Conservation (phyloP, 2,888 invertebrate species). For the Callyntrura sp. region DNA sequence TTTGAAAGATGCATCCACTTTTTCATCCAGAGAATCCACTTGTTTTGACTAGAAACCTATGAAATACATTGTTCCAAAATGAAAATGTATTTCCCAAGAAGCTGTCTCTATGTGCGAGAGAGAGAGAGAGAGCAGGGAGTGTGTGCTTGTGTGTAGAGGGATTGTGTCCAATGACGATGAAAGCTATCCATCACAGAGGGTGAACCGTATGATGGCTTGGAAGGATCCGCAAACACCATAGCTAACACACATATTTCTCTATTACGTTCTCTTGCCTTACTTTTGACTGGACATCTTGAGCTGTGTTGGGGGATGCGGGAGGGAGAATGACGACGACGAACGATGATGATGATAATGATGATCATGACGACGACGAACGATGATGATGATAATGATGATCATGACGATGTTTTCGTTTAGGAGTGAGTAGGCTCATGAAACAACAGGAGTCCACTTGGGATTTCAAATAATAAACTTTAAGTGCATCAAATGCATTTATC, state of each 20-base stretch:
- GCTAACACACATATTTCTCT: too few relatives aligned
- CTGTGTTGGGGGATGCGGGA: too few relatives aligned
- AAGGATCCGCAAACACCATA: neutral
- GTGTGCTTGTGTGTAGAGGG: neutral
- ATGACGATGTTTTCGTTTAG: neutral
- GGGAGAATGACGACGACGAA: too few relatives aligned
- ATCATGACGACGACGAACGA: too few relatives aligned
- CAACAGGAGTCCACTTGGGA: constrained; percentile 74
- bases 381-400: constrained; percentile 30
- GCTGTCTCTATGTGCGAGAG: too few relatives aligned
- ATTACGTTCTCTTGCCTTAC: neutral
- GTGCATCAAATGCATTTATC: constrained; percentile 75
- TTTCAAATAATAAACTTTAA: constrained; percentile 73
- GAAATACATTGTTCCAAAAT: constrained; percentile 26
- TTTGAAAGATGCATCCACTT: constrained; percentile 67
- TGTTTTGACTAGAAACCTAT: constrained; percentile 18
- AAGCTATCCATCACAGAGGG: constrained; percentile 70
- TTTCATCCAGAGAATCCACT: constrained; percentile 45
- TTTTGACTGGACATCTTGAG: constrained; percentile 63
- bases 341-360: too few relatives aligned
- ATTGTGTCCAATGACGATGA: constrained; percentile 19
- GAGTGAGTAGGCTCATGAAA: constrained; percentile 57
- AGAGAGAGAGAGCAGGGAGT: too few relatives aligned
- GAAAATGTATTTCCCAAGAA: too few relatives aligned
- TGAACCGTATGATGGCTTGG: neutral